Base-by-base conservation (phyloP, 2,797 vertebrate species). In the Xerus rutilus region DNA sequence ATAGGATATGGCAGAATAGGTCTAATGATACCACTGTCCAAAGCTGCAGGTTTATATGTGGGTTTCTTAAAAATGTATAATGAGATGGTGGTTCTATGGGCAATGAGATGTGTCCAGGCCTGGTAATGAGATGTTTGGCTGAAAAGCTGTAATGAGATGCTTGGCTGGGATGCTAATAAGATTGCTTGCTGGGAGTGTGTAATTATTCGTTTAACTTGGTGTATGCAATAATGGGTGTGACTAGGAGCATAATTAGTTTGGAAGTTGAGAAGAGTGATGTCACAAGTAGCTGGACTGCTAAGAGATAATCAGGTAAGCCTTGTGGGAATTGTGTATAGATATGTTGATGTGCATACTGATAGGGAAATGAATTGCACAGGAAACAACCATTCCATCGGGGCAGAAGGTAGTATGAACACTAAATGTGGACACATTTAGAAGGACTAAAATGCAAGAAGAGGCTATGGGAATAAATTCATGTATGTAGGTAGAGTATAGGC, bases 121-220 rank as follows among this genome's bases (percentile, higher is more conserved):
- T 15, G 35, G 28, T 94, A 94, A 96, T 97, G 79, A 96, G 84
- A 81, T n/a, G 32, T 47, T 89, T 87, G 82, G 18, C 54, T 78
- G 35, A 57, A 28, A 84, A 70, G 18, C 32, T 81, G 14, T 95
- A 88, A 94, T 96, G 88, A 92, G 83, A 94, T 74, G 12, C 54
- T 93, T 86, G 62, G 2, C 35, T 90, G 62, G 32, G 30, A n/a
- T 49, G 70, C 30, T 90, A 81, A 90, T 77, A 76, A 43, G 25
- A 86, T 32, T 3, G 17, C 87, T 97, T 89, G 47, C 83, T 95
- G 81, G n/a, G 54, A 96, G n/a, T 67, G 25, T 87, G 23, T 93
- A 97, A 96, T 97, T 96, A 97, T 70, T 93, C 0, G 0, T 87
- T 94, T 90, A 94, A 89, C 83, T 87, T 54, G 30, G 81, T 76